Base-by-base conservation (phyloP, 2,888 invertebrate genomes). In the Malthinus flaveolus region DNA sequence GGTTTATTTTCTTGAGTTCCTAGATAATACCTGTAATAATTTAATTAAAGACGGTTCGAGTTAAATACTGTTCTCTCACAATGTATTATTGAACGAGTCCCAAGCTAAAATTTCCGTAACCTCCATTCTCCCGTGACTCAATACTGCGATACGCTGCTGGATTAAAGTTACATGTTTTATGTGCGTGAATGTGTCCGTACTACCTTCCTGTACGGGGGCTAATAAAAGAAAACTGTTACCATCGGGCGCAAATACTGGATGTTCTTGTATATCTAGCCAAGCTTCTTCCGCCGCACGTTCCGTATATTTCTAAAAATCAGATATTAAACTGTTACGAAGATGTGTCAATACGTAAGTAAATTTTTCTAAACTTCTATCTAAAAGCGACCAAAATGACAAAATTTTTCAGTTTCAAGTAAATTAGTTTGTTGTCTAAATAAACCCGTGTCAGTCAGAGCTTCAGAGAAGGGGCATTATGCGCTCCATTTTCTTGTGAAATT, bases 81-180 rank as follows among this genome's bases (percentile, higher is more conserved):
- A 91, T 72, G 89, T 83, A 79, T 92, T 90, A 75, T 89, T 89
- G 66, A 83, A 83, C 69, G 89, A 89, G 81, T 93, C 93, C 93
- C 93, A 93, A 42, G 89, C 88, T 64, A 93, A 82, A 73, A 94
- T 92, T 75, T 87, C 84, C 64, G 85, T 82, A 68, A 93, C 93
- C 81, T 93, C 93, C 76, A 92, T 91, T 70, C 87, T 86, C 32
- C 93, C 93, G 73, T 93, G 93, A 49, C 92, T 92, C 65, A 93
- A 83, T 46, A 93, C 92, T 7, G 92, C 89, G 73, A 92, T 90
- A 70, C 91, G 85, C 75, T 91, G 90, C 69, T 91, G 88, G 56
- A 89, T 84, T 63, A 92, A 86, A 61, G 91, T 91, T 64, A 93
- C 86, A 76, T 93, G 92, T 73, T 93, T 93, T 77, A 93, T 92